Percentiles rank a stretch among this genome's conserved stretches.
Conservation (phyloP, 2,797 vertebrate species). For the Valencia hispanica region DNA sequence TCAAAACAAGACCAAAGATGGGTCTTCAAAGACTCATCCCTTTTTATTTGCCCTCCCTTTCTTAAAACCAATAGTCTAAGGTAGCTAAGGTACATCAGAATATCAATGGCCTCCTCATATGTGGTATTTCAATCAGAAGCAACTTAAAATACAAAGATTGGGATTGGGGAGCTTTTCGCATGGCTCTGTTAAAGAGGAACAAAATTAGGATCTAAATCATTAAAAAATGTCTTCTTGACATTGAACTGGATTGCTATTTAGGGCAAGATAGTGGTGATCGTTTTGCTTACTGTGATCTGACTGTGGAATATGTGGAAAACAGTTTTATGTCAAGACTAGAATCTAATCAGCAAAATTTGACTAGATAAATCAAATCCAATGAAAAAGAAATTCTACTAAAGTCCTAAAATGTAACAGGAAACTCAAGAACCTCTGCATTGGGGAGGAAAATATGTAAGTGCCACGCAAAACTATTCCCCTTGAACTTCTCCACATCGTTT, state of each 20-base stretch:
- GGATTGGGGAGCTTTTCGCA: conserved; percentile 2
- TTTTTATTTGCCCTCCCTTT: conserved; percentile 16
- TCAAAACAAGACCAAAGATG: conserved; percentile 39
- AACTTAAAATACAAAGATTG: conserved; percentile 9
- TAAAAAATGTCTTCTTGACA: conserved; percentile 12
- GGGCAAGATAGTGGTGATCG: conserved; percentile 2
- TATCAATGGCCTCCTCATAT: conserved; percentile 18
- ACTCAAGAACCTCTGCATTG: not conserved
- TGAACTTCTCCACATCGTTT: not conserved
- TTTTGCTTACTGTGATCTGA: conserved; percentile 30
- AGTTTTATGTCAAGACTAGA: not conserved
- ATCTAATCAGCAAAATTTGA: not conserved
- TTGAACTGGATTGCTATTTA: conserved; percentile 14
- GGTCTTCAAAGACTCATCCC: conserved; percentile 25
- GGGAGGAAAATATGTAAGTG: too few species aligned
- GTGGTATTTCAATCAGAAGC: conserved; percentile 11
- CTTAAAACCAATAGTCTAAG: conserved; percentile 9
- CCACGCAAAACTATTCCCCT: too few species aligned
- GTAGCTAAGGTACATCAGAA: conserved; percentile 11
- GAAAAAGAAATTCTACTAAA: not conserved
- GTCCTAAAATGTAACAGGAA: not conserved
- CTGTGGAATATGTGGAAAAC: conserved; percentile 14
- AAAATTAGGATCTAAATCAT: conserved; percentile 1
- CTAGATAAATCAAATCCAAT: not conserved
- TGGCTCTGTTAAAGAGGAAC: not conserved